These are phyloP conservation scores for Drosophila ohnishii DNA, from an alignment of 1,140 invertebrate species.

Conservation along the genomic window DNA sequence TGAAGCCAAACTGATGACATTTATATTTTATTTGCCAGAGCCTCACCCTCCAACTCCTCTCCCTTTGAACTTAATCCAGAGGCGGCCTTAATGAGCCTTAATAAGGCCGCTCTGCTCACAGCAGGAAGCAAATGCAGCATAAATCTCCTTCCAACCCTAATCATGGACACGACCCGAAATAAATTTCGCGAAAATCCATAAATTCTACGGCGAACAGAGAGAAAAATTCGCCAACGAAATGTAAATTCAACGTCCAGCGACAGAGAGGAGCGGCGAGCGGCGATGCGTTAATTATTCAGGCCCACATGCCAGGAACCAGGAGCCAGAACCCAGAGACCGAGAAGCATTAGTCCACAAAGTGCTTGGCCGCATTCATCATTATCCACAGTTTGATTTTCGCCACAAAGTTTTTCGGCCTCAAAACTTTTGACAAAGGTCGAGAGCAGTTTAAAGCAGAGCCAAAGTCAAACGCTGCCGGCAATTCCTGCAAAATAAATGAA, in stretches of 20 bases:
- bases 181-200: constrained; percentile 66
- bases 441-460: constrained; percentile 63
- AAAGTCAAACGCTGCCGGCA: constrained; percentile 70
- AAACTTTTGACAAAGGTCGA: constrained; percentile 79
- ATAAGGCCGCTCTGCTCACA: constrained; percentile 36
- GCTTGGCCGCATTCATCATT: constrained; percentile 72
- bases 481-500: constrained; percentile 73
- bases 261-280: constrained; percentile 14
- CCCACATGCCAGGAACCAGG: constrained; percentile 23
- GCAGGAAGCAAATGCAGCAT: constrained; percentile 62
- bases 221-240: constrained; percentile 53
- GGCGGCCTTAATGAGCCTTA: constrained; percentile 66
- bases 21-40: constrained; percentile 63
- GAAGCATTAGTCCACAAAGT: constrained; percentile 53
- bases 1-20: constrained; percentile 37
- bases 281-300: constrained; percentile 76
- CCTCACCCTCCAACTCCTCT: background rate
- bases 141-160: constrained; percentile 72
- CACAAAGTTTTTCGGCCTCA: constrained; percentile 62
- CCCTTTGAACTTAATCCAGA: constrained; percentile 43
- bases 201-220: constrained; percentile 49
- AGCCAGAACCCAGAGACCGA: constrained; percentile 5
- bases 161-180: constrained; percentile 64
- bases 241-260: constrained; percentile 68
- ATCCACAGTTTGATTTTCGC: constrained; percentile 73